Evolutionary conservation across 2,113 vertebrate species (phyloP).

Genomic region (Chunga burmeisteri): DNA sequence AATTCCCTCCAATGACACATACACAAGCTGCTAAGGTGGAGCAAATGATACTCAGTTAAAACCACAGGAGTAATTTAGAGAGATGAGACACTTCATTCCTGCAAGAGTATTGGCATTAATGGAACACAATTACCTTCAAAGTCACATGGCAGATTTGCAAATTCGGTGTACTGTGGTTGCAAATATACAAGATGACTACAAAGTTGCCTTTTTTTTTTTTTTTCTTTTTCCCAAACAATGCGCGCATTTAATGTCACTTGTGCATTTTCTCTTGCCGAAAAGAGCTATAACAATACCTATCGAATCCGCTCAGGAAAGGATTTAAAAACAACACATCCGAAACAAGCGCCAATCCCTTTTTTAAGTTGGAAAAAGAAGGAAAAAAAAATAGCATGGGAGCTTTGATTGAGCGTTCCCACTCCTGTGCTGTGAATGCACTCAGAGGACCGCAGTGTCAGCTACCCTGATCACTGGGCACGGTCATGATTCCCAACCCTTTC

Average conservation of each 20-base stretch:
- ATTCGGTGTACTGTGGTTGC: not conserved
- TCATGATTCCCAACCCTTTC: not conserved
- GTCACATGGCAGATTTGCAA: not conserved
- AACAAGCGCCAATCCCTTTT: not conserved
- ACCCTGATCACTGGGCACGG: fast-evolving
- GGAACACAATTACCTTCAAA: not conserved
- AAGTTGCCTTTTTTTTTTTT: not conserved
- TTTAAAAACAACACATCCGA: not conserved
- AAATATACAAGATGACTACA: not conserved
- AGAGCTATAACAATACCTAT: not conserved
- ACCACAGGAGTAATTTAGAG: not conserved
- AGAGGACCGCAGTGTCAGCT: not conserved
- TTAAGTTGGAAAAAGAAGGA: not conserved
- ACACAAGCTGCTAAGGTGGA: not conserved
- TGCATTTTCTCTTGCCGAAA: not conserved
- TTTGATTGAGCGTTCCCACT: not conserved
- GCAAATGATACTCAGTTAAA: not conserved
- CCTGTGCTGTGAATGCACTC: fast-evolving
- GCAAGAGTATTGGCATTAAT: not conserved
- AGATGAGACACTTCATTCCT: not conserved
- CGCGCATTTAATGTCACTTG: not conserved
- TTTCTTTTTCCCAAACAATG: fast-evolving
- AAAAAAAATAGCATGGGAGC: not conserved
- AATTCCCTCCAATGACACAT: not conserved
- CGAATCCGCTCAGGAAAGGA: not conserved